phyloP scores from a whole-genome alignment of 2,797 vertebrate genomes.

The Enteromius radiatus region DNA sequence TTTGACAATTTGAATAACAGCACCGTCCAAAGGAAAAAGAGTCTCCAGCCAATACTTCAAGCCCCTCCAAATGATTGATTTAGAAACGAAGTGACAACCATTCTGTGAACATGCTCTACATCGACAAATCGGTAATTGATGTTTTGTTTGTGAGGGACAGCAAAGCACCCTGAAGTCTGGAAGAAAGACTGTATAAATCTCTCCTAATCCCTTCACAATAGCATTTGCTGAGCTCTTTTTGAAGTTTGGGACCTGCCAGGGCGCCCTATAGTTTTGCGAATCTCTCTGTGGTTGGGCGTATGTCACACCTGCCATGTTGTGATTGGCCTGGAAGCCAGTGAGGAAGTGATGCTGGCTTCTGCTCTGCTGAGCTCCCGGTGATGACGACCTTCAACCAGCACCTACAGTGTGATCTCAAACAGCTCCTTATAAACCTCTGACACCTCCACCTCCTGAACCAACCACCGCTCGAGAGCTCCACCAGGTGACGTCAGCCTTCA shows the following conservation, averaged over 20 bases:
- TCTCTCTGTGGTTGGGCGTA: conserved; percentile 51
- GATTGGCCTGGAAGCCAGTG: conserved; percentile 55
- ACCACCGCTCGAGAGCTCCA: conserved; percentile 41
- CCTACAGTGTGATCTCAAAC: conserved; percentile 57
- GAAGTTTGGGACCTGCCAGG: conserved; percentile 27
- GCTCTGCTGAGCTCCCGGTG: conserved; percentile 40
- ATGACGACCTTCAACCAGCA: conserved; percentile 56
- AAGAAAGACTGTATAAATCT: conserved; percentile 24
- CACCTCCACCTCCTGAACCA: conserved; percentile 43
- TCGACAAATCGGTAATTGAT: conserved; percentile 62
- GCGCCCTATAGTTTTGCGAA: conserved; percentile 46
- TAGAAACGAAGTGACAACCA: conserved; percentile 60
- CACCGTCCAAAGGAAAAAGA: conserved; percentile 27
- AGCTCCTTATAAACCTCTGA: conserved; percentile 51
- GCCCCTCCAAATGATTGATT: conserved; percentile 65
- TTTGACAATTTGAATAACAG: conserved; percentile 47
- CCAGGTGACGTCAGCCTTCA: conserved; percentile 7
- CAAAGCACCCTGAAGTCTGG: conserved; percentile 39
- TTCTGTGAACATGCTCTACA: conserved; percentile 64
- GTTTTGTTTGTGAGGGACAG: conserved; percentile 60
- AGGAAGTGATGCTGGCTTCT: conserved; percentile 55
- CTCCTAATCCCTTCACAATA: conserved; percentile 37
- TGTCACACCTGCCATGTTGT: conserved; percentile 57
- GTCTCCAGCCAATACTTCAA: conserved; percentile 63
- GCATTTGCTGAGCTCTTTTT: conserved; percentile 6